Conservation (phyloP, 2,797 vertebrate species). For the Hoplostethus atlanticus region DNA sequence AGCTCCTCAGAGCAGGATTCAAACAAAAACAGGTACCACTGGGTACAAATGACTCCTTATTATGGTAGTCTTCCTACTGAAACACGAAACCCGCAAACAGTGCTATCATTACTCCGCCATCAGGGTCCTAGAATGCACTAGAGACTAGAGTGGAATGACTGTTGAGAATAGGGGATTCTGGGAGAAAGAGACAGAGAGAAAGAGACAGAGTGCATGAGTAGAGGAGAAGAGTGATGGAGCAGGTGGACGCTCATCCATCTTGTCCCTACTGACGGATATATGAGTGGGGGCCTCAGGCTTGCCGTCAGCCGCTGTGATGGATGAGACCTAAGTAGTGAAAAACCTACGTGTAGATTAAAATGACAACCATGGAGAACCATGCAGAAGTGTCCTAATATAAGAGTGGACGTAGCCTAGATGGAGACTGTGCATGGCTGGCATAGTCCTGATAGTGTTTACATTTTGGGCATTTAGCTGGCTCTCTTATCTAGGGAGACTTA, state of each 20-base stretch:
- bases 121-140: slow-evolving; percentile 16
- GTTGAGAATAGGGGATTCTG: slow-evolving; percentile 52
- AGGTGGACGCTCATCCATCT: slow-evolving; percentile 64
- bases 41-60: slow-evolving; percentile 56
- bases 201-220: background rate
- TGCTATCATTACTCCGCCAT: slow-evolving; percentile 51
- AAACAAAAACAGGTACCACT: slow-evolving; percentile 39
- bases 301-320: slow-evolving; percentile 44
- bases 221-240: slow-evolving; percentile 50
- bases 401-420: slow-evolving; percentile 5
- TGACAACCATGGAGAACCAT: slow-evolving; percentile 23
- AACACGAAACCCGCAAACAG: slow-evolving; percentile 45
- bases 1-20: slow-evolving; percentile 34
- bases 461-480: no score
- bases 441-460: no score
- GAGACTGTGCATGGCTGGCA: background rate
- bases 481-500: no score
- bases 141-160: slow-evolving; percentile 49
- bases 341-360: slow-evolving; percentile 58
- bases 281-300: slow-evolving; percentile 25
- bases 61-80: slow-evolving; percentile 36
- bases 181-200: slow-evolving; percentile 15
- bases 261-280: slow-evolving; percentile 46
- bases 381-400: slow-evolving; percentile 1
- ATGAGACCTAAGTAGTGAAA: slow-evolving; percentile 58